Evolutionary conservation across 2,797 vertebrate genomes (phyloP), one percentile per base, ranked within the genome.

Genomic region (Anomalospiza imberbis): DNA sequence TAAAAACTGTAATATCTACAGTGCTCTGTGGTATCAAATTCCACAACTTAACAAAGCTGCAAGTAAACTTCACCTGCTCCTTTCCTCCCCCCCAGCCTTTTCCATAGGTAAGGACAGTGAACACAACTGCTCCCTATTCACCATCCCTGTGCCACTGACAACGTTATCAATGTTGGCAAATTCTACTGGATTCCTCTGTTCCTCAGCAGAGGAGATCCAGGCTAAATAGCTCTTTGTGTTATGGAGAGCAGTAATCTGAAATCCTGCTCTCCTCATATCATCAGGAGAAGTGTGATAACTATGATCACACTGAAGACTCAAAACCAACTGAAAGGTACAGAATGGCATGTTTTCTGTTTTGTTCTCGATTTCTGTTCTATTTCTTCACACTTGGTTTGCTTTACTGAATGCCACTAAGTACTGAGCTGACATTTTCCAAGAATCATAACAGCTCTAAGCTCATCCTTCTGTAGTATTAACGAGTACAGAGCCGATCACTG

Each of bases 341-440:
- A 89, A 78, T 34, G 50, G 25, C 70, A 89, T 58, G 57, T 75
- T 94, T 93, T 93, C 51, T 75, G 68, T 19, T 91, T 88, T 91
- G 68, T 79, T 95, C 79, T 75, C 83, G 75, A 77, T 40, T 89
- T 85, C 93, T 94, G 34, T 58, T 92, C 65, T 84, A 29, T 84
- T 81, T 89, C 82, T 95, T 81, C 83, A 95, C 62, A 81, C 73
- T 80, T 70, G 55, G 45, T 73, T 93, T 92, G 84, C 65, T 87
- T 89, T 73, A 48, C 61, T 88, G 91, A 95, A 95, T 92, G 62
- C 44, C 67, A 72, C 74, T 87, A 94, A 79, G 80, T 65, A 94
- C 2, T 73, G 57, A 96, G 67, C 65, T 90, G 91, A 91, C 79
- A 84, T 91, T 94, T 94, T 88, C 54, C 89, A 91, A 80, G 76